Base-by-base conservation (phyloP, 2,113 vertebrate species). In the Solea solea region DNA sequence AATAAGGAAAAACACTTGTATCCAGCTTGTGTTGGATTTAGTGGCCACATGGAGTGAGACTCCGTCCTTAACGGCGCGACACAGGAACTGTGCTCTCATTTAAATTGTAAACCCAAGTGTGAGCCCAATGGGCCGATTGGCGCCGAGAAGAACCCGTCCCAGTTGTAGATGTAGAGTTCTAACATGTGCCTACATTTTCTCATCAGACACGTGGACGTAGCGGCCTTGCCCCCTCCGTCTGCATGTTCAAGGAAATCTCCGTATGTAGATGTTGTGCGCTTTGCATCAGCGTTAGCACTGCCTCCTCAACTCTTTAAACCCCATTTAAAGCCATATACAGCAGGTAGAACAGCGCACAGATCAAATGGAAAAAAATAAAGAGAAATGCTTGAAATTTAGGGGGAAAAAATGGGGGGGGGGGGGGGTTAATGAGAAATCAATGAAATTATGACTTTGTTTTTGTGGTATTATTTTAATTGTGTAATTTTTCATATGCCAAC, bases 401-500 rank as follows among this genome's bases (percentile, higher is more conserved):
- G 58, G 48, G 71, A 61, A 54, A 58, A 34, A 34, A 34, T 2
- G 5, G 0, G 5, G 5, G 5, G 5, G 5, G 2, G 34, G 34
- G n/a, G 64, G 72, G 66, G 56, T 45, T 40, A 21, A 21, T 21
- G 72, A 62, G 77, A 63, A 56, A 55, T 51, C 58, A 57, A 62
- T 71, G 14, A 44, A 70, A 79, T 75, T 74, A 70, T 57, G 44
- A 61, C 3, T 44, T 81, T 75, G 85, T 79, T 85, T 21, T 87
- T 88, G 66, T 85, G 58, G 79, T 70, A 82, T 56, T 73, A 83
- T 61, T 84, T 81, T 62, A 87, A 84, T 89, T 69, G 27, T 88
- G 74, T 85, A 1, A 84, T 90, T 87, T 93, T 86, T 86, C 71
- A 78, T 60, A 88, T 83, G 79, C 82, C 76, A 88, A 74, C 75